These are phyloP conservation scores for Okapia johnstoni DNA, from an alignment of 2,113 vertebrate species.

Conservation along the genomic window DNA sequence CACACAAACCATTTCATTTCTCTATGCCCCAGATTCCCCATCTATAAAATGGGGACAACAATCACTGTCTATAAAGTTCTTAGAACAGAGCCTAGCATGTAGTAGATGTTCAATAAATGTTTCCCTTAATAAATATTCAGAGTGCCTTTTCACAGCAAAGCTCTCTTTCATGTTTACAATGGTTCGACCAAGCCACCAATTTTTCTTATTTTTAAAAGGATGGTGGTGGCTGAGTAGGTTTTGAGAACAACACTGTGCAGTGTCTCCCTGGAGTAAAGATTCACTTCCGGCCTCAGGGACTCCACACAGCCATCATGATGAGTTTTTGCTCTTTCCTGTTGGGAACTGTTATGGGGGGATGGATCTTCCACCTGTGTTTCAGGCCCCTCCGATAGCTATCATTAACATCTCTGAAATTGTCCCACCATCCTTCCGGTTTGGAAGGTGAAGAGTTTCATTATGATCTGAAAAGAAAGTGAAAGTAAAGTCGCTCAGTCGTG, in stretches of 20 bases:
- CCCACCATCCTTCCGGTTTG: accelerated
- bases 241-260: background rate
- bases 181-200: background rate
- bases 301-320: background rate
- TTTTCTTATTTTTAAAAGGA: background rate
- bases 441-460: background rate
- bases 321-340: background rate
- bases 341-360: background rate
- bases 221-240: background rate
- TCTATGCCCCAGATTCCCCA: background rate
- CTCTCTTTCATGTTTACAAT: background rate
- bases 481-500: no score
- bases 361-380: background rate
- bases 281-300: background rate
- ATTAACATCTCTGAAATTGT: no score
- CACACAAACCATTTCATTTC: background rate
- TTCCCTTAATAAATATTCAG: background rate
- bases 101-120: background rate
- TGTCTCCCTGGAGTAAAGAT: accelerated
- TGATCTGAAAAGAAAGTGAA: background rate
- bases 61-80: background rate
- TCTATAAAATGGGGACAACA: background rate
- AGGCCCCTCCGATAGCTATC: background rate
- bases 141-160: background rate
- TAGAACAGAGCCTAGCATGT: background rate